A percentile compares a stretch with the other conserved stretches of the same genome.
These are phyloP conservation scores for Anas platyrhynchos DNA, from an alignment of 2,113 vertebrate genomes.

Conservation along the genomic window DNA sequence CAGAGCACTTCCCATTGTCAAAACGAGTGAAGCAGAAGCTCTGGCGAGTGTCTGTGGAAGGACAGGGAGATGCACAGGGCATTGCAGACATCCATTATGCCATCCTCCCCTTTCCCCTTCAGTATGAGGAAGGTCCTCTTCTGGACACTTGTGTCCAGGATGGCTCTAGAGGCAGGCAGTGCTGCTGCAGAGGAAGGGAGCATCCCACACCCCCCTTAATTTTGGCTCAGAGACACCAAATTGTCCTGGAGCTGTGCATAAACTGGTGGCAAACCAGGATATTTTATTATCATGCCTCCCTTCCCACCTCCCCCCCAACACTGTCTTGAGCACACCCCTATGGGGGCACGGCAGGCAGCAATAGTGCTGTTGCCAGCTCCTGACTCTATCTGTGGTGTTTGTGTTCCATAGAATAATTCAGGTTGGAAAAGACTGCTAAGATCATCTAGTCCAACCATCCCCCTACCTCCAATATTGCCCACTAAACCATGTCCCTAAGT, in stretches of 20 bases:
- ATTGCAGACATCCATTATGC: fast-evolving
- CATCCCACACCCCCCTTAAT: neutral
- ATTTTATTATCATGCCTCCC: neutral
- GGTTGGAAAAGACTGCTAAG: too few species aligned
- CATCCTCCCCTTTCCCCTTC: neutral
- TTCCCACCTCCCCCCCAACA: too few species aligned
- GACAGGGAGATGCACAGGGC: neutral
- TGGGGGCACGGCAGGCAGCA: neutral
- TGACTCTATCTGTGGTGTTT: neutral
- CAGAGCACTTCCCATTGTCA: slow-evolving; percentile 87
- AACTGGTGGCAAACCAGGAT: neutral
- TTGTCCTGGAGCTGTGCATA: neutral
- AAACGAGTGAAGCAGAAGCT: slow-evolving; percentile 96
- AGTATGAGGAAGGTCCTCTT: neutral
- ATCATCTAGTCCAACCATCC: too few species aligned
- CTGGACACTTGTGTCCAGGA: neutral
- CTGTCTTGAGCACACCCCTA: neutral
- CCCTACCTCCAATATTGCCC: too few species aligned
- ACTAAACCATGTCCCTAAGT: too few species aligned
- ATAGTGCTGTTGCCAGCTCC: neutral
- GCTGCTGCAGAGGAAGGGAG: neutral
- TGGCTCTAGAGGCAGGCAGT: neutral
- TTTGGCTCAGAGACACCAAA: neutral
- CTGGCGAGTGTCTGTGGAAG: slow-evolving; percentile 85
- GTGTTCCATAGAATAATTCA: neutral